Evolutionary conservation across 2,113 vertebrate species (phyloP).

Genomic region (Cololabis saira): DNA sequence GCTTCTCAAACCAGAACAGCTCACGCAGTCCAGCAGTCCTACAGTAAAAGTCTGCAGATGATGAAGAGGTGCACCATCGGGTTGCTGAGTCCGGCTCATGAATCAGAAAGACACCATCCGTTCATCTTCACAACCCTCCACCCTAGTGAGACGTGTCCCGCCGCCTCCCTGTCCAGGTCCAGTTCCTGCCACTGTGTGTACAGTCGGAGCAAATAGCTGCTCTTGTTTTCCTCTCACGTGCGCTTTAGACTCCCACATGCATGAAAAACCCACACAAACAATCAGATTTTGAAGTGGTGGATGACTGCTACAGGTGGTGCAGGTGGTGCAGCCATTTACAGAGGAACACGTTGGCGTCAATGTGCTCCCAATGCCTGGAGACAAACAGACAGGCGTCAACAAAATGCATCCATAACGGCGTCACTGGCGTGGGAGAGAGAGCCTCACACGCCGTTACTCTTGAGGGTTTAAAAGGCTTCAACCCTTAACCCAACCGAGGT

Average conservation of each 20-base stretch:
- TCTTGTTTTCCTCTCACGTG: too few species aligned
- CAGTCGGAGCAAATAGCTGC: constrained; percentile 10
- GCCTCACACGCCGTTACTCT: too few species aligned
- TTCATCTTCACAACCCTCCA: constrained; percentile 31
- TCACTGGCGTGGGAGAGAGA: too few species aligned
- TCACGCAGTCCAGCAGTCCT: too few species aligned
- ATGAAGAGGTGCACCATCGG: constrained; percentile 19
- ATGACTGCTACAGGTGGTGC: constrained; percentile 25
- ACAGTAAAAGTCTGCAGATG: background rate
- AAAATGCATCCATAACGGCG: too few species aligned
- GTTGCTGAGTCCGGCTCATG: constrained; percentile 22
- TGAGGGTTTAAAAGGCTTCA: too few species aligned
- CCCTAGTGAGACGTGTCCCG: constrained; percentile 34
- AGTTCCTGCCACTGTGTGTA: constrained; percentile 42
- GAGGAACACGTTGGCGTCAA: background rate
- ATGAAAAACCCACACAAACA: constrained; percentile 4
- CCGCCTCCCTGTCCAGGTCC: constrained; percentile 25
- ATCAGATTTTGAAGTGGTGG: constrained; percentile 27
- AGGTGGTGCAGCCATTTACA: constrained; percentile 4
- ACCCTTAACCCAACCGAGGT: too few species aligned
- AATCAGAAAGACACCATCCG: constrained; percentile 60
- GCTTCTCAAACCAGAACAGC: too few species aligned
- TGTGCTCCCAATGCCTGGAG: too few species aligned
- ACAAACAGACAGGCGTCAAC: too few species aligned
- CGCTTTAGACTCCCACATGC: background rate